These are phyloP conservation scores for Ophiothrix spiculata DNA, from an alignment of 35 echinoderm and acorn worm species.

Conservation along the genomic window DNA sequence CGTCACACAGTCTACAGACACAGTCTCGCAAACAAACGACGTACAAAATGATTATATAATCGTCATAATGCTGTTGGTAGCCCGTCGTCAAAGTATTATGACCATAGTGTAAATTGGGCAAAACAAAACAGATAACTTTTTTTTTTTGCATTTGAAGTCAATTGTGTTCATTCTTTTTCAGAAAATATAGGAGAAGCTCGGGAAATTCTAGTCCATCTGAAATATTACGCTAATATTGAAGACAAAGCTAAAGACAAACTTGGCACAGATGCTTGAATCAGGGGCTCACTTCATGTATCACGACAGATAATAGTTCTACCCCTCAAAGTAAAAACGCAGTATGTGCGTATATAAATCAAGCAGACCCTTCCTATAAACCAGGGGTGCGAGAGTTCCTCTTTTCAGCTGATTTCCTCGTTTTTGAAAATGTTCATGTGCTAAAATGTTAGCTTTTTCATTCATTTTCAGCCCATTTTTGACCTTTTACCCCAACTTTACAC, in stretches of 20 bases:
- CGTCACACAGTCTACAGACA: background rate
- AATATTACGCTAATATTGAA: constrained; percentile 93
- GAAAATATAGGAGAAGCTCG: constrained; percentile 56
- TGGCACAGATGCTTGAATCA: constrained; percentile 30
- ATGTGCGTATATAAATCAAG: too few relatives aligned
- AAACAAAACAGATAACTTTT: background rate
- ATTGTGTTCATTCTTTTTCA: constrained; percentile 21
- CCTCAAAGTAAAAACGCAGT: too few relatives aligned
- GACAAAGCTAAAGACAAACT: constrained; percentile 90
- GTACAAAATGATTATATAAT: background rate
- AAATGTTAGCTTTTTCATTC: too few relatives aligned
- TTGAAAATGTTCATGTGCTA: too few relatives aligned
- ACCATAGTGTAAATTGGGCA: background rate
- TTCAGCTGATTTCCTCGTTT: too few relatives aligned
- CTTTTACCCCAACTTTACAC: too few relatives aligned
- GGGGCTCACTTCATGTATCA: too few relatives aligned
- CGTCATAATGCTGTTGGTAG: background rate
- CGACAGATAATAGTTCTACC: too few relatives aligned
- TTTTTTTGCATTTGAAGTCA: background rate
- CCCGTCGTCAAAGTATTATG: background rate
- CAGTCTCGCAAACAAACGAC: background rate
- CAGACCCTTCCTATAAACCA: too few relatives aligned
- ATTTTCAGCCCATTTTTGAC: too few relatives aligned
- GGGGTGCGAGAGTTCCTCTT: too few relatives aligned
- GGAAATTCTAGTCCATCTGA: constrained; percentile 67